A percentile compares a stretch with the other conserved stretches of the same genome.
These are phyloP conservation scores for Prochilodus magdalenae DNA, from an alignment of 2,113 vertebrate species.

Conservation along the genomic window DNA sequence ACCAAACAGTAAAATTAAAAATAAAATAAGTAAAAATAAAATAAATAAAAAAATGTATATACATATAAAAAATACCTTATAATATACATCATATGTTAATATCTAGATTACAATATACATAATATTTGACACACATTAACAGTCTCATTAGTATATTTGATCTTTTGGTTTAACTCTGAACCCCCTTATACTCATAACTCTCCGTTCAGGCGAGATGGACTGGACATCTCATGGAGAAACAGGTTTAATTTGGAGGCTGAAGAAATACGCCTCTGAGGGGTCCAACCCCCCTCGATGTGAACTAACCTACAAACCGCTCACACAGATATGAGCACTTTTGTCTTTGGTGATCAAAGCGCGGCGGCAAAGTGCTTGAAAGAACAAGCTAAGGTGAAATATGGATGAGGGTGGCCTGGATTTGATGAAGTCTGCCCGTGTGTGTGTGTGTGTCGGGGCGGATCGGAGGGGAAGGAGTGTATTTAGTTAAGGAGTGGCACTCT, in stretches of 20 bases:
- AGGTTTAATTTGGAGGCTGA: constrained; percentile 44
- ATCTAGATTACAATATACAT: no score
- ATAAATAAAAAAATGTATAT: no score
- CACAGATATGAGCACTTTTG: constrained; percentile 55
- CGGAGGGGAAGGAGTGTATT: constrained; percentile 43
- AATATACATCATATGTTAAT: no score
- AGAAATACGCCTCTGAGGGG: constrained; percentile 41
- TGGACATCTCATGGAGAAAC: constrained; percentile 39
- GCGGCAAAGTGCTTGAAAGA: constrained; percentile 57
- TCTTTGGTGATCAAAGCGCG: constrained; percentile 61
- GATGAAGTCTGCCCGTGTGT: constrained; percentile 51
- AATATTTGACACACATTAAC: no score
- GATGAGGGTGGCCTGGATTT: constrained; percentile 57
- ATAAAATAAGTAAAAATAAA: no score
- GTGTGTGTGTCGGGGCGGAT: constrained; percentile 51
- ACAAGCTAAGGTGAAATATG: constrained; percentile 66
- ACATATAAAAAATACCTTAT: no score
- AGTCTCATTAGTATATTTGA: no score
- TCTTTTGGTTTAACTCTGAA: no score
- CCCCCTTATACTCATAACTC: constrained; percentile 27
- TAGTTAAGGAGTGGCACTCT: constrained; percentile 42
- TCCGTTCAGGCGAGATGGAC: constrained; percentile 36
- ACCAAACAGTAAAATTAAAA: no score
- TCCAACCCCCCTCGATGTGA: constrained; percentile 39
- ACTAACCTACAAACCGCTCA: constrained; percentile 52